phyloP scores from a whole-genome alignment of 1,140 invertebrate species.

The Ptiloglossa arizonensis region DNA sequence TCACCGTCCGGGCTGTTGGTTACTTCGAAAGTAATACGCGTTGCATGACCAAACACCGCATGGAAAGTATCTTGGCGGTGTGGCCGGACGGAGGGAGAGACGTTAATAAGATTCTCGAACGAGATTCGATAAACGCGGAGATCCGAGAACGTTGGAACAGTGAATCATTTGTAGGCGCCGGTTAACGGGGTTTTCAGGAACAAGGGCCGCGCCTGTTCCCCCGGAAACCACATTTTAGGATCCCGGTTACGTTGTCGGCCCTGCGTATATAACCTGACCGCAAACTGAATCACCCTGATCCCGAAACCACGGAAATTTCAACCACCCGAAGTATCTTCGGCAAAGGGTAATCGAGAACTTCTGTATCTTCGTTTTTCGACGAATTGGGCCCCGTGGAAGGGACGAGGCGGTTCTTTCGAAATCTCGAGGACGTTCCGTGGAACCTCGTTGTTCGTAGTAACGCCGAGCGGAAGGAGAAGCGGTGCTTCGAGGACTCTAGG shows the following conservation, averaged over 20 bases:
- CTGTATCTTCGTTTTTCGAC: no score
- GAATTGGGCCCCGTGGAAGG: no score
- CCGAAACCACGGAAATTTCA: background rate
- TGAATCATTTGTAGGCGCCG: conserved; percentile 4
- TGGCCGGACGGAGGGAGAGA: background rate
- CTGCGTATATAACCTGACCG: background rate
- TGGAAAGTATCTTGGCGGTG: conserved; percentile 15
- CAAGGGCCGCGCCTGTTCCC: background rate
- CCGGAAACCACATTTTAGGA: conserved; percentile 9
- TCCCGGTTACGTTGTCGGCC: background rate
- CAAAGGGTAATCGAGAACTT: no score
- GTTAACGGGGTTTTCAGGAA: no score
- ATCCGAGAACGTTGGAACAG: conserved; percentile 11
- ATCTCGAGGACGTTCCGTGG: no score
- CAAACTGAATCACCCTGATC: background rate
- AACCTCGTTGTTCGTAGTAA: no score
- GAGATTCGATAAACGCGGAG: conserved; percentile 18
- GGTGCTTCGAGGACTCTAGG: no score
- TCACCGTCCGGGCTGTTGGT: background rate
- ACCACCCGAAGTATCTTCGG: background rate
- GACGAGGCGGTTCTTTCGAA: no score
- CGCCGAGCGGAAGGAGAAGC: no score
- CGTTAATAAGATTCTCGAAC: conserved; percentile 18
- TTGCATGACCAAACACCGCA: conserved; percentile 36
- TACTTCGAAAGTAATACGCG: conserved; percentile 38